Conservation (phyloP, 2,888 invertebrate species). For the Vandiemenella viatica region DNA sequence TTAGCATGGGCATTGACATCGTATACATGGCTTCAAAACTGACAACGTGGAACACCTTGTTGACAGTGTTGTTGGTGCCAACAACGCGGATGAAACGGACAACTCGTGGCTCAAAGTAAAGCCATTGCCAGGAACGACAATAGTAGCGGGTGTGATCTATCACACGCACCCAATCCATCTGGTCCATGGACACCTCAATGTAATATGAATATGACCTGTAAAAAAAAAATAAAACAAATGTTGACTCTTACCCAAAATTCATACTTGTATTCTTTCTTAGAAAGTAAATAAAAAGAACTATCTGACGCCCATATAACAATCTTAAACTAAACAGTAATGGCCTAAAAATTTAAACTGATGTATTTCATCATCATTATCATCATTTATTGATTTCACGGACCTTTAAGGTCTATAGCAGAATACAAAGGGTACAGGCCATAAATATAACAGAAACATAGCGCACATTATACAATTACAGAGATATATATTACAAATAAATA, state of each 20-base stretch:
- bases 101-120: constrained; percentile 81
- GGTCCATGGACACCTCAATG: constrained; percentile 87
- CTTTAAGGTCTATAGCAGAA: no score
- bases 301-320: background rate
- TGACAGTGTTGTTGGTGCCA: constrained; percentile 90
- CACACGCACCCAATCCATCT: constrained; percentile 85
- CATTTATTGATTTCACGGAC: no score
- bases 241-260: no score
- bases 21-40: constrained; percentile 82
- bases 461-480: no score
- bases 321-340: background rate
- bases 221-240: constrained; percentile 9
- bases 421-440: no score
- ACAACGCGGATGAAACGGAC: constrained; percentile 68
- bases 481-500: no score
- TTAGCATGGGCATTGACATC: constrained; percentile 54
- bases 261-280: no score
- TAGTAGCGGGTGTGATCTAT: constrained; percentile 83
- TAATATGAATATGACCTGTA: constrained; percentile 73
- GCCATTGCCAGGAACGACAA: constrained; percentile 92
- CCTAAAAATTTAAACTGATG: no score
- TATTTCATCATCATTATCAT: no score
- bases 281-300: background rate
- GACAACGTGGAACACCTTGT: constrained; percentile 89
- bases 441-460: no score